Conservation (phyloP, 2,888 invertebrate species). For the Nesidiocoris tenuis region DNA sequence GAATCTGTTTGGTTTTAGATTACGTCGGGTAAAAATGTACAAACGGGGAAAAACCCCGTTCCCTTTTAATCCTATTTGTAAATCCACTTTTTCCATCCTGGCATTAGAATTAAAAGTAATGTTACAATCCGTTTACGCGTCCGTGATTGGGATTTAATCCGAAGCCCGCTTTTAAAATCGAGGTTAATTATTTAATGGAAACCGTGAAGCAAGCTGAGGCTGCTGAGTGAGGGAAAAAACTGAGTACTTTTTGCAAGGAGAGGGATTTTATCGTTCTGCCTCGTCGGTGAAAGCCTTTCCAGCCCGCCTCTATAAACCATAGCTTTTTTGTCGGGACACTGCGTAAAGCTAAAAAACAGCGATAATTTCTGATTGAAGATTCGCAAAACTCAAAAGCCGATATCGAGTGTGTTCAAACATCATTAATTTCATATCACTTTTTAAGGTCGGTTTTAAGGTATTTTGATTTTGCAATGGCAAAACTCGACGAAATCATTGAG, state of each 20-base stretch:
- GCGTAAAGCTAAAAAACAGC: too few species aligned
- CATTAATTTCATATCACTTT: too few species aligned
- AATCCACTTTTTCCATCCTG: constrained; percentile 36
- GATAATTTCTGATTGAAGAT: too few species aligned
- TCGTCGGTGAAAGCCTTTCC: not conserved
- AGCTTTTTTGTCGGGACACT: too few species aligned
- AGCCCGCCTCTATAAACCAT: too few species aligned
- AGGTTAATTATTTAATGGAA: not conserved
- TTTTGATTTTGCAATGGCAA: too few species aligned
- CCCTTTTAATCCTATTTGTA: constrained; percentile 36
- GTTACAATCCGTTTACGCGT: constrained; percentile 36
- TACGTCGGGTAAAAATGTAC: not conserved
- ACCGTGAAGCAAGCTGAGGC: not conserved
- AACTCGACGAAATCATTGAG: too few species aligned
- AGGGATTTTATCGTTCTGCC: not conserved
- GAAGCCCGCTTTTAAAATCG: constrained; percentile 12
- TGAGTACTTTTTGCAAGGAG: not conserved
- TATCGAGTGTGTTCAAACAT: too few species aligned
- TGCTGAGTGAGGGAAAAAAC: not conserved
- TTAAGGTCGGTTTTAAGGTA: too few species aligned
- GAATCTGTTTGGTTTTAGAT: constrained; percentile 28
- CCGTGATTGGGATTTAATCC: constrained; percentile 39
- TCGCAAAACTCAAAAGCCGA: too few species aligned
- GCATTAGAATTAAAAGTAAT: constrained; percentile 40
- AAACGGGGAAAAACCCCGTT: constrained; percentile 8